Conservation (phyloP, 2,113 vertebrate species). For the Laticauda laticaudata region DNA sequence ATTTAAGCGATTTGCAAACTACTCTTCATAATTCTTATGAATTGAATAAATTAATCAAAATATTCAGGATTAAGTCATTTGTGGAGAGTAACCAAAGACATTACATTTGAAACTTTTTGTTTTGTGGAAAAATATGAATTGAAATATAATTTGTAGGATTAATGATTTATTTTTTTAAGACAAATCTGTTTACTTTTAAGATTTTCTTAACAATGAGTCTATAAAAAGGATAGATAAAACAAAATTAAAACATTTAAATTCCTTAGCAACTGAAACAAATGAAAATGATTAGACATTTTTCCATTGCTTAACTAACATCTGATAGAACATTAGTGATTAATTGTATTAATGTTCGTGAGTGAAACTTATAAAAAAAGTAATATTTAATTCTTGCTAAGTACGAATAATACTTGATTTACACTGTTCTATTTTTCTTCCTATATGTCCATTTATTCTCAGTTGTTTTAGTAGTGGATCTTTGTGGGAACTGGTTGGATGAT, state of each 20-base stretch:
- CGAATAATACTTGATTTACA: constrained; percentile 33
- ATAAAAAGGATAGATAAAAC: neutral
- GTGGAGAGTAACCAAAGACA: neutral
- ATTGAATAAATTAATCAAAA: neutral
- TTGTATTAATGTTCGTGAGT: constrained; percentile 64
- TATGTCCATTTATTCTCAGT: constrained; percentile 61
- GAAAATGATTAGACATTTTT: neutral
- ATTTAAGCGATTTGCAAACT: neutral
- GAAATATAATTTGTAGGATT: neutral
- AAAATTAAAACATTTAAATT: neutral
- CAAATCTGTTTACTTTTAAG: neutral
- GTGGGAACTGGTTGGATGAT: constrained; percentile 42
- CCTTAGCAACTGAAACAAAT: neutral
- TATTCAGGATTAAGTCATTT: neutral
- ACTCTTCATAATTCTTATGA: neutral
- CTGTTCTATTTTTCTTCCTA: constrained; percentile 45
- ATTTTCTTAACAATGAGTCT: neutral
- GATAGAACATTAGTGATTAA: constrained; percentile 34
- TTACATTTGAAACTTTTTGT: neutral
- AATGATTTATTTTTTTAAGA: neutral
- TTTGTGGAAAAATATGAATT: neutral
- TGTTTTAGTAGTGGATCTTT: constrained; percentile 60
- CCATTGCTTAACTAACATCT: neutral
- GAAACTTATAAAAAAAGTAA: constrained; percentile 45
- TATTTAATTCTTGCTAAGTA: constrained; percentile 39